Conservation (phyloP, 1,140 invertebrate genomes). For the Temnothorax nylanderi region DNA sequence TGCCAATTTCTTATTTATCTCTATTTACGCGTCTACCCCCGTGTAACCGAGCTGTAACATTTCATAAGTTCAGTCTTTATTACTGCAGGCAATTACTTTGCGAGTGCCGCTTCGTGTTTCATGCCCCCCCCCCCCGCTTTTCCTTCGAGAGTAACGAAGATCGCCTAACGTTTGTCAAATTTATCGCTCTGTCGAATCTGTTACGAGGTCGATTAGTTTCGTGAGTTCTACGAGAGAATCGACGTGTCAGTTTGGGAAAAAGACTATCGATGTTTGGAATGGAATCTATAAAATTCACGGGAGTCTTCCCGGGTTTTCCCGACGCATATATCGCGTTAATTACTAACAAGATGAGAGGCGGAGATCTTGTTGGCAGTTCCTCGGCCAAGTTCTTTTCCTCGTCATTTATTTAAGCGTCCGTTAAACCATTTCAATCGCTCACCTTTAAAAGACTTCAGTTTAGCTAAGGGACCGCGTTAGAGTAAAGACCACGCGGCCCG, state of each 20-base stretch:
- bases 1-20: constrained; percentile 51
- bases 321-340: constrained; percentile 11
- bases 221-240: neutral
- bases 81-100: neutral
- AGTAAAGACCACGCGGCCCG: constrained; percentile 19
- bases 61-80: constrained; percentile 14
- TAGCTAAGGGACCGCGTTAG: neutral
- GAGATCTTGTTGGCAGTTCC: neutral
- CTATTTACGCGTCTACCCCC: neutral
- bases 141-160: neutral
- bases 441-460: constrained; percentile 31
- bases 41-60: neutral
- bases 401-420: constrained; percentile 46
- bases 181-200: constrained; percentile 7
- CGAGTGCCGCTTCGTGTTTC: neutral
- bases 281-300: neutral
- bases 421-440: constrained; percentile 31
- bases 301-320: neutral
- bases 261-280: neutral
- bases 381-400: constrained; percentile 26
- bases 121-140: too few relatives aligned
- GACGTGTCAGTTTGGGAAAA: neutral
- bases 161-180: neutral
- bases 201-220: constrained; percentile 16
- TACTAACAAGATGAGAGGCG: constrained; percentile 6